Base-by-base conservation (phyloP, 2,888 invertebrate genomes). In the Archaeoteleia sp. region DNA sequence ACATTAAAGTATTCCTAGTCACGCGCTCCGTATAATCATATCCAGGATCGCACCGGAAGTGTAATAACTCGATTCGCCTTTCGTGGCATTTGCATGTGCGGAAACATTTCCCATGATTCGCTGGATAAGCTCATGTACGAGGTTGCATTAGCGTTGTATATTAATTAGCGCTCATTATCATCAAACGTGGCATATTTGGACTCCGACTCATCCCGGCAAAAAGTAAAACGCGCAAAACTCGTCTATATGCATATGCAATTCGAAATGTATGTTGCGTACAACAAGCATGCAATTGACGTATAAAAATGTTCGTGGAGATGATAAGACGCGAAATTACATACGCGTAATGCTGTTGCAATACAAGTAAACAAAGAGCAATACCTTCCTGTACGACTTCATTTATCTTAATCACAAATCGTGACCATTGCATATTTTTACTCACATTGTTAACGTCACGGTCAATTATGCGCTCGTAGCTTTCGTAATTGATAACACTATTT, bases 31-130 rank as follows among this genome's bases (percentile, higher is more conserved):
- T 63, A 60, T 63, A 68, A 68, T 68, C 63, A 49, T 63, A 54
- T 58, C 45, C 49, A 67, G 67, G 71, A 83, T 81, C 79, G 74
- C 72, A 74, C 74, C 79, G 82, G 82, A 83, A 82, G 78, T 77
- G 75, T 76, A 75, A 76, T 77, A 68, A 63, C 63, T 78, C 77
- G 79, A 80, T 79, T 76, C 72, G 75, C 74, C 76, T 75, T 77
- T 80, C 79, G 75, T 70, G 72, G 72, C 72, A 83, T 84, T 82
- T 83, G 80, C 82, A 83, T 82, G 80, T 76, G 75, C 75, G 77
- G 77, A 80, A 81, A 79, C 78, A 78, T 81, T 80, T 83, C 81
- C 75, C 76, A 72, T 67, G 69, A 74, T 74, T 70, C 71, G 68
- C 67, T 70, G 72, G 72, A 74, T 73, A 67, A 66, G 61, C 69